Conservation (phyloP, 2,113 vertebrate genomes). For the Hirundichthys speculiger region DNA sequence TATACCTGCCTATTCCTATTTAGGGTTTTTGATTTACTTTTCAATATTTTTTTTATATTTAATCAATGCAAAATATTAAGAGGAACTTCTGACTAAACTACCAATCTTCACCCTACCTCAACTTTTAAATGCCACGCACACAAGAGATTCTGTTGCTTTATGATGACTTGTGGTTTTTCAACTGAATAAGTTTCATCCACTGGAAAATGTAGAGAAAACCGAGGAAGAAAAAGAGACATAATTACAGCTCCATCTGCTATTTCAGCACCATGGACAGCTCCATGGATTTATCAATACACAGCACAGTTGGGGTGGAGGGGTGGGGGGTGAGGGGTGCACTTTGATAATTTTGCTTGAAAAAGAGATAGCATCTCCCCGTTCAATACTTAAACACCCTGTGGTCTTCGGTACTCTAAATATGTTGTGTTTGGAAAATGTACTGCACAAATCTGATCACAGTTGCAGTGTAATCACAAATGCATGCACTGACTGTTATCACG, state of each 20-base stretch:
- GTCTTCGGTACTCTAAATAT: neutral
- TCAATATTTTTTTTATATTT: neutral
- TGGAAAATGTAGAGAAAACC: neutral
- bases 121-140: neutral
- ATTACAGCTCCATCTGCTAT: neutral
- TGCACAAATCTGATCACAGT: neutral
- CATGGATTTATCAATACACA: slow-evolving; percentile 6
- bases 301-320: neutral
- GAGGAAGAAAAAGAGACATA: neutral
- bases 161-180: too few relatives aligned
- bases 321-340: neutral
- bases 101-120: neutral
- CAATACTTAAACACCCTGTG: neutral
- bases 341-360: neutral
- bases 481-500: too few relatives aligned
- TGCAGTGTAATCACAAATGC: too few relatives aligned
- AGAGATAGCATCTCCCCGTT: neutral
- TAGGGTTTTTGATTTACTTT: too few relatives aligned
- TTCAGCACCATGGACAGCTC: slow-evolving; percentile 15
- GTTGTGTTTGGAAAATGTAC: neutral
- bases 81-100: neutral
- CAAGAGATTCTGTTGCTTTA: too few relatives aligned
- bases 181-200: too few relatives aligned
- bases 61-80: neutral
- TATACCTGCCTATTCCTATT: too few relatives aligned